These are phyloP conservation scores for Mugil cephalus DNA, from an alignment of 2,113 vertebrate species.

Conservation along the genomic window DNA sequence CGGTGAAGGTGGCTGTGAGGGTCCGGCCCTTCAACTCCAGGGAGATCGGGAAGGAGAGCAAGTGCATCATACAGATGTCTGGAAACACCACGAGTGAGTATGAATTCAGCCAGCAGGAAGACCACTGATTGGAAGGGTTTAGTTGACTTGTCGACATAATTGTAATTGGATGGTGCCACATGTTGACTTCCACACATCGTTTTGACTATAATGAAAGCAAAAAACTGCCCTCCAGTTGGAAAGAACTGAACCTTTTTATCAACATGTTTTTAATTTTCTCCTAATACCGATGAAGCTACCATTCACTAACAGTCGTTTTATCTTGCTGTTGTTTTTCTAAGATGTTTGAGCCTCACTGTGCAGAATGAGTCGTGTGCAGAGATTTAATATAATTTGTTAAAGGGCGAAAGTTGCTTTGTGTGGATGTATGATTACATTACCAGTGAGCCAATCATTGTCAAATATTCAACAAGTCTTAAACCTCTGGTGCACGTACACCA, in stretches of 20 bases:
- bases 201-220: neutral
- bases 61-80: slow-evolving; percentile 99
- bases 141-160: neutral
- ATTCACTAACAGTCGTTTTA: too few species aligned
- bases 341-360: too few species aligned
- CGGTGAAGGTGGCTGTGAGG: slow-evolving; percentile 97
- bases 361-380: too few species aligned
- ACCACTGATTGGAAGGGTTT: neutral
- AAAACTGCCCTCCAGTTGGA: too few species aligned
- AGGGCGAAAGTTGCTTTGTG: too few species aligned
- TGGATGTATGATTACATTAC: too few species aligned
- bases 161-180: neutral
- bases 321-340: too few species aligned
- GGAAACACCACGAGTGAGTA: slow-evolving; percentile 99
- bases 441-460: neutral
- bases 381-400: too few species aligned
- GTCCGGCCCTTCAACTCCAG: slow-evolving; percentile 98
- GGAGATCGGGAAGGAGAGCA: slow-evolving; percentile 95
- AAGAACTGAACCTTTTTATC: too few species aligned
- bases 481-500: neutral
- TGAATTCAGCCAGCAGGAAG: neutral
- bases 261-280: too few species aligned
- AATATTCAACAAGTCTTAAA: neutral
- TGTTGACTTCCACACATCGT: neutral
- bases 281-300: too few species aligned